phyloP scores from a whole-genome alignment of 2,888 invertebrate genomes.

The Phortica okadai region DNA sequence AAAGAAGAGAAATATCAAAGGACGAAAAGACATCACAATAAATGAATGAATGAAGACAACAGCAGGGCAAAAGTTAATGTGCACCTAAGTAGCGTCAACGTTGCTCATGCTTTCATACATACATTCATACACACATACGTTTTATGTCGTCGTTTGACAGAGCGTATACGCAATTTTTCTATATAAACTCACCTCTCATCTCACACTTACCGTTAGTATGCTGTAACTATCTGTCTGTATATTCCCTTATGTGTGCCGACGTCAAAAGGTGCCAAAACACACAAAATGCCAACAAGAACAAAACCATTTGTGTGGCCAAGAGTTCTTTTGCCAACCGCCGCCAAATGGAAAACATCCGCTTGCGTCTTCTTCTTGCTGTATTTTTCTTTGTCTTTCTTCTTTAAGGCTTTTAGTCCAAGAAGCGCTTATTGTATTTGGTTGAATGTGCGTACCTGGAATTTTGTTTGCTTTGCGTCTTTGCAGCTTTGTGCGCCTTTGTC shows the following conservation, averaged over 20 bases:
- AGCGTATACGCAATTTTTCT: background rate
- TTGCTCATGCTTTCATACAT: background rate
- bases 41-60: background rate
- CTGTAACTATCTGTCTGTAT: background rate
- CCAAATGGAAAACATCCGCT: background rate
- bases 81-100: slow-evolving; percentile 59
- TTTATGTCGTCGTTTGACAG: background rate
- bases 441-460: background rate
- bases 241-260: background rate
- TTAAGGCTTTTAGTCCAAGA: background rate
- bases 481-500: background rate
- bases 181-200: background rate
- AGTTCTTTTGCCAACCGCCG: slow-evolving; percentile 15
- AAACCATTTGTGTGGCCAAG: slow-evolving; percentile 52
- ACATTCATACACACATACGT: background rate
- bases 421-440: background rate
- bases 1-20: slow-evolving; percentile 7
- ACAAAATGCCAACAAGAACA: slow-evolving; percentile 30
- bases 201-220: background rate
- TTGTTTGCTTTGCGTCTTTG: background rate
- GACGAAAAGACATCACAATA: background rate
- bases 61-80: slow-evolving; percentile 66
- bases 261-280: slow-evolving; percentile 23
- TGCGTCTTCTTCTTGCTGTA: background rate
- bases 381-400: background rate